A percentile compares a stretch with the other conserved stretches of the same genome.
Conservation (phyloP, 2,888 invertebrate species). For the Drosophila subquinaria region DNA sequence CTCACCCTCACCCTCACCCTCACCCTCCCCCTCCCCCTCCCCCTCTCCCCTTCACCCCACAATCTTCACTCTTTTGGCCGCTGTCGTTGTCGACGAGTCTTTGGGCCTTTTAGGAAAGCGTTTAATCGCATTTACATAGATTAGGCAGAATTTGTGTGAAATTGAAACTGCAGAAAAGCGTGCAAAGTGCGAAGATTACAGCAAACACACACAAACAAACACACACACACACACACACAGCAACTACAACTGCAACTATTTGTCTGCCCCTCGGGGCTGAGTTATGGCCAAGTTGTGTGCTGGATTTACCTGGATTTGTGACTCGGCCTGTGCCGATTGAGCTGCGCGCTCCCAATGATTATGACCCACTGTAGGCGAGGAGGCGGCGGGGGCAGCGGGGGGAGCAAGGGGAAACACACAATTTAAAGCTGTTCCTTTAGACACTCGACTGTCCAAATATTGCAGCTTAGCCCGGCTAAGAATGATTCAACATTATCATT, state of each 20-base stretch:
- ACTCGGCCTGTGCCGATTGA: constrained; percentile 35
- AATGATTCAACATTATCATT: background rate
- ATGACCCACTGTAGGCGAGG: background rate
- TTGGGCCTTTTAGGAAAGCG: constrained; percentile 70
- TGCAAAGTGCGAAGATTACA: constrained; percentile 75
- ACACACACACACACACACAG: constrained; percentile 6
- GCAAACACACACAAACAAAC: constrained; percentile 7
- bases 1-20: constrained; percentile 17
- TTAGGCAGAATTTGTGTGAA: constrained; percentile 82
- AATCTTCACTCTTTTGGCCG: background rate
- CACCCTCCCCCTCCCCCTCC: constrained; percentile 4
- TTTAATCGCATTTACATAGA: constrained; percentile 82
- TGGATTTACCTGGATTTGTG: constrained; percentile 15
- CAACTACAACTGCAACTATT: constrained; percentile 19
- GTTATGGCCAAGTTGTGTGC: constrained; percentile 25
- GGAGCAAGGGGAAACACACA: constrained; percentile 1
- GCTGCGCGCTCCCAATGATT: constrained; percentile 24
- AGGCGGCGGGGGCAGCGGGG: background rate
- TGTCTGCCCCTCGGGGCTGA: constrained; percentile 12
- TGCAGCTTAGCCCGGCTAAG: constrained; percentile 5
- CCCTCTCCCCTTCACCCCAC: background rate
- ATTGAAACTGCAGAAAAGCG: constrained; percentile 77
- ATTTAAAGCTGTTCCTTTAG: constrained; percentile 35
- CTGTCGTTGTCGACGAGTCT: constrained; percentile 11
- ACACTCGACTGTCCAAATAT: constrained; percentile 44